Base-by-base conservation (phyloP, 2,888 invertebrate genomes). In the Ferdinandea cuprea region DNA sequence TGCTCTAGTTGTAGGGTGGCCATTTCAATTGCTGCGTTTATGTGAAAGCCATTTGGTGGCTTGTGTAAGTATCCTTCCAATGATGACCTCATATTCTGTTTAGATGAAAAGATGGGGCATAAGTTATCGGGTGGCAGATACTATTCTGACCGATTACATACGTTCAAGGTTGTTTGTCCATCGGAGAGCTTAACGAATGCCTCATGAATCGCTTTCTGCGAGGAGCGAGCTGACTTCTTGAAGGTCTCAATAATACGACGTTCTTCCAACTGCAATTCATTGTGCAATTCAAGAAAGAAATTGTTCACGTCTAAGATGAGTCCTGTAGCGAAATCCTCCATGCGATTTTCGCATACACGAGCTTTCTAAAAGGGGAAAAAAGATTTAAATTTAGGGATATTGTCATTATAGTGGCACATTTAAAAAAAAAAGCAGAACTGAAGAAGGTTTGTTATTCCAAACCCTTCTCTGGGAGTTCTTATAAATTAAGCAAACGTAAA, bases 251-350 rank as follows among this genome's bases (percentile, higher is more conserved):
- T 74, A 15, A 88, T 80, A 59, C 87, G 80, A 28, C 87, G 86
- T 54, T 91, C 90, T 32, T 88, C 86, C 46, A 86, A 85, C 84
- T 91, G 91, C 30, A 91, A 83, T 11, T 86, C 86, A 50, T 88
- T 88, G 61, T 91, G 91, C 42, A 90, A 56, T 59, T 87, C 85
- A 32, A 87, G 79, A 59, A 90, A 91, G 85, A 85, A 86, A n/a
- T 87, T 85, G 0, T 87, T 87, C 32, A 91, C 86, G 7, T 86
- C 86, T 17, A 86, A 72, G 65, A 89, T 46, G 0, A 88, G 85
- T 32, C 87, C 86, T 1, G 78, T 42, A 8, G 89, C 89, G 85
- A 87, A 88, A 30, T 88, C 87, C 40, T 87, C 85, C 1, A 89
- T 85, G 32, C 87, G 87, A 37, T 85, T 85, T 46, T 89, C 88